Percentiles rank a stretch among this genome's conserved stretches.
phyloP scores from a whole-genome alignment of 2,888 invertebrate genomes.

The Coronaproctus castanopsis region DNA sequence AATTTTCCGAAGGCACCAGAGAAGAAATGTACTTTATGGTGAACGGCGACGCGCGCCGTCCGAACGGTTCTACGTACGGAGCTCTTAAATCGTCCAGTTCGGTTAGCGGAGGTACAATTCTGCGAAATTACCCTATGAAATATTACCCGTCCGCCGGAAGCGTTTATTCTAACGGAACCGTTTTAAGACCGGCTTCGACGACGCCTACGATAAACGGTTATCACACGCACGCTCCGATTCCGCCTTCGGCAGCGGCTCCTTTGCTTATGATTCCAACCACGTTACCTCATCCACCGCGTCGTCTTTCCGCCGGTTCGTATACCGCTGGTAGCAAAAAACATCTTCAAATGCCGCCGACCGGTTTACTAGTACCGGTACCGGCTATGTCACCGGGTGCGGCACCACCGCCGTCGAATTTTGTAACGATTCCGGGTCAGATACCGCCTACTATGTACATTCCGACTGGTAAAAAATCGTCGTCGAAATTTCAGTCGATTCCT shows the following conservation, averaged over 20 bases:
- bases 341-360: slow-evolving; percentile 24
- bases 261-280: slow-evolving; percentile 24
- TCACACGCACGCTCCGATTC: slow-evolving; percentile 8
- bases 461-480: slow-evolving; percentile 24
- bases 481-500: slow-evolving; percentile 23
- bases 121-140: slow-evolving; percentile 15
- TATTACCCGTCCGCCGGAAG: slow-evolving; percentile 16
- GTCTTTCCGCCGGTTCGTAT: slow-evolving; percentile 9
- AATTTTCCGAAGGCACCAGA: slow-evolving; percentile 33
- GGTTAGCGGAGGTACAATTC: slow-evolving; percentile 19
- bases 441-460: slow-evolving; percentile 24
- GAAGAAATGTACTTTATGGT: slow-evolving; percentile 38
- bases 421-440: too few species aligned
- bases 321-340: slow-evolving; percentile 13
- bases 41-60: slow-evolving; percentile 19
- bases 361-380: slow-evolving; percentile 35
- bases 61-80: slow-evolving; percentile 15
- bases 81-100: slow-evolving; percentile 20
- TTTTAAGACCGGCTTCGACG: slow-evolving; percentile 19
- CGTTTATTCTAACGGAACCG: slow-evolving; percentile 20
- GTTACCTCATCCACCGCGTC: slow-evolving; percentile 21
- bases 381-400: slow-evolving; percentile 21
- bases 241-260: slow-evolving; percentile 22
- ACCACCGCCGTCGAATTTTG: slow-evolving; percentile 21
- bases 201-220: slow-evolving; percentile 18